Evolutionary conservation across 2,797 vertebrate species (phyloP).

Genomic region (Sebastes reedi): DNA sequence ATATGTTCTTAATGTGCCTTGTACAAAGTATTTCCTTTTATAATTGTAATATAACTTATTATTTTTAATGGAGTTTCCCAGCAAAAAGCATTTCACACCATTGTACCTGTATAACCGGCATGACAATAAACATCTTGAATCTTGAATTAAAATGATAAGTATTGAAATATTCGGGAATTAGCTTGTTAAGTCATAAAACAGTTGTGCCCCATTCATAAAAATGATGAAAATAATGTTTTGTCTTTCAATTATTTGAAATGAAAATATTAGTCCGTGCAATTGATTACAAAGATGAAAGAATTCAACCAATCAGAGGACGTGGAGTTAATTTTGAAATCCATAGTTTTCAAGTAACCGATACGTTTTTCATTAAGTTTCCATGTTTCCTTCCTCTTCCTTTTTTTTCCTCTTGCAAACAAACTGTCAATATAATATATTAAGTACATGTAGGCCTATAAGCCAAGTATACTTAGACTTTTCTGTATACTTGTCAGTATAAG

Average conservation of each 20-base stretch:
- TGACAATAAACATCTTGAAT: no score
- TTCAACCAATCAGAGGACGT: background rate
- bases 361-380: background rate
- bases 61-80: no score
- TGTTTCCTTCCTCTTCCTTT: background rate
- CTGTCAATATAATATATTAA: background rate
- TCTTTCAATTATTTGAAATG: background rate
- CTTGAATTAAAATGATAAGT: background rate
- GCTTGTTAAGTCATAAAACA: background rate
- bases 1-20: no score
- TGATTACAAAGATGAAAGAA: background rate
- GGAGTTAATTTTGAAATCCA: background rate
- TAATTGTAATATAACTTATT: no score
- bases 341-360: background rate
- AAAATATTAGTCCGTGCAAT: background rate
- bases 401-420: background rate
- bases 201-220: background rate
- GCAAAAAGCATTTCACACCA: no score
- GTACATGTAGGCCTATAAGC: no score
- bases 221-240: background rate
- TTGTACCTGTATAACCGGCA: fast-evolving
- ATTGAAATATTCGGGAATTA: background rate
- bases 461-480: no score
- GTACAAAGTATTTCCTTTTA: no score
- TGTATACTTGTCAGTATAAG: no score